Conservation (phyloP, 2,113 vertebrate species). For the Mobula hypostoma region DNA sequence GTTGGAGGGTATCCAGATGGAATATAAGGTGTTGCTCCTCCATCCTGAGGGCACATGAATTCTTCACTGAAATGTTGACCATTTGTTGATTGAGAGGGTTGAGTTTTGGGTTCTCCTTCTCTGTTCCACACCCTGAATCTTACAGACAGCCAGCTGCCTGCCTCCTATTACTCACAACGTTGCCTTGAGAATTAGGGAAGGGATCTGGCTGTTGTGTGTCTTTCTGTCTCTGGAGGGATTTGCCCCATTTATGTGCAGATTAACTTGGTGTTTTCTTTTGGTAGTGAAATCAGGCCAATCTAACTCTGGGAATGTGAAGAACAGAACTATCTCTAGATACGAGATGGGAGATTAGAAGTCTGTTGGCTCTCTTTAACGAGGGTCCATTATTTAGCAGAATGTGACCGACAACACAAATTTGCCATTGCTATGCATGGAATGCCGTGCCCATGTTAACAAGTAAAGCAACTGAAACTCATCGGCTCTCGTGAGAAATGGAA, state of each 20-base stretch:
- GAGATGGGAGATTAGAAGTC: neutral
- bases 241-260: neutral
- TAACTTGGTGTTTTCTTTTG: neutral
- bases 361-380: neutral
- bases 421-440: conserved; percentile 12
- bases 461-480: neutral
- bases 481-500: neutral
- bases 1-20: too few relatives aligned
- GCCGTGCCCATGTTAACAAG: neutral
- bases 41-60: neutral
- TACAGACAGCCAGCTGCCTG: neutral
- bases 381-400: neutral
- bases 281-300: neutral
- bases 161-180: neutral
- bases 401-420: neutral
- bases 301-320: neutral
- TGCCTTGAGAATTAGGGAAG: neutral
- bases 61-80: neutral
- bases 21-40: too few relatives aligned
- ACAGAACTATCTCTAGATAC: neutral
- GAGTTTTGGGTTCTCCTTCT: neutral
- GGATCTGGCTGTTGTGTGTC: neutral
- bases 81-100: neutral
- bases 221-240: neutral
- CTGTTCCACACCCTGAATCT: neutral